Conservation (phyloP, 2,888 invertebrate species). For the Phengaris arion region DNA sequence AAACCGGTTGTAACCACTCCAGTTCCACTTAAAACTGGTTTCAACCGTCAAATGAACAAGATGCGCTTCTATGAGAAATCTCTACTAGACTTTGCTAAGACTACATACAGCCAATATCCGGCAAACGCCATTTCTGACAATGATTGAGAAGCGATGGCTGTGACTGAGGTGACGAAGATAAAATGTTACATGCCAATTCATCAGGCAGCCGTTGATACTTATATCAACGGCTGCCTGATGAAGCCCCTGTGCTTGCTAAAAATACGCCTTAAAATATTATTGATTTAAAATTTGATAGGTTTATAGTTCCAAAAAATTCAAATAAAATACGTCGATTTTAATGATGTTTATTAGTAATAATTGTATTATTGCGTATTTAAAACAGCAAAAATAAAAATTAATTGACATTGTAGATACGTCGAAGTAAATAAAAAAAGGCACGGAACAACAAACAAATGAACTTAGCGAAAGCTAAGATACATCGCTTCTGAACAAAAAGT, state of each 20-base stretch:
- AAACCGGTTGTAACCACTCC: not conserved
- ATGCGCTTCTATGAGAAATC: not conserved
- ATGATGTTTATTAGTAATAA: too few relatives aligned
- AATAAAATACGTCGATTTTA: too few relatives aligned
- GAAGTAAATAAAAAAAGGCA: not conserved
- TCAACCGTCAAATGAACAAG: not conserved
- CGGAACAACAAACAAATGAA: not conserved
- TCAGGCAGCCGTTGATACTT: not conserved
- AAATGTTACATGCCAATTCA: slow-evolving; percentile 21
- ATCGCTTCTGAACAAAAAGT: slow-evolving; percentile 6
- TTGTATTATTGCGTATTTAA: too few relatives aligned
- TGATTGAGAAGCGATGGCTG: not conserved
- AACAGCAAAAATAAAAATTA: too few relatives aligned
- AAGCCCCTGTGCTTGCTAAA: not conserved
- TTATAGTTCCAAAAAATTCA: too few relatives aligned
- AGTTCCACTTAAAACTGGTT: not conserved
- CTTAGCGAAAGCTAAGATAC: slow-evolving; percentile 6
- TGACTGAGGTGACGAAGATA: slow-evolving; percentile 18
- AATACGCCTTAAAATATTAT: not conserved
- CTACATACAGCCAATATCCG: slow-evolving; percentile 3
- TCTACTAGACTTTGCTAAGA: not conserved
- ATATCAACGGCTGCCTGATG: too few relatives aligned
- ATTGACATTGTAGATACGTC: too few relatives aligned
- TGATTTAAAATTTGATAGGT: not conserved
- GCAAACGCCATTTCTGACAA: not conserved